These are phyloP conservation scores for Myiotriccus ornatus DNA, from an alignment of 2,797 vertebrate species.

Conservation along the genomic window DNA sequence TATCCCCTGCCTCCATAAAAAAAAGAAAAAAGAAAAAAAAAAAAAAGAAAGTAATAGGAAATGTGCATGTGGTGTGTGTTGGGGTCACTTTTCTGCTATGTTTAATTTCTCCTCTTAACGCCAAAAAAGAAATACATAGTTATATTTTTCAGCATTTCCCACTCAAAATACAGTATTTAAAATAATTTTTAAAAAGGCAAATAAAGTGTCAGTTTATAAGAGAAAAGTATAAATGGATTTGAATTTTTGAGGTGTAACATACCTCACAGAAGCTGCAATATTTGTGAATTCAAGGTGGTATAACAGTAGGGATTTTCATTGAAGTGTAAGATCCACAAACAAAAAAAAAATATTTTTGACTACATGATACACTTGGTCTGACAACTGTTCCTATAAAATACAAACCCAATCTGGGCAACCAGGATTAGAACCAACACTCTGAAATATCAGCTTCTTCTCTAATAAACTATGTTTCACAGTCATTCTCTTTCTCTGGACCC, in stretches of 20 bases:
- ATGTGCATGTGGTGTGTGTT: neutral
- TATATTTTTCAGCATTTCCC: neutral
- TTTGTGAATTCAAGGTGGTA: neutral
- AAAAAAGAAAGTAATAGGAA: neutral
- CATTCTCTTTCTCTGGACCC: neutral
- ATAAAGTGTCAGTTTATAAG: neutral
- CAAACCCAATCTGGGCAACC: neutral
- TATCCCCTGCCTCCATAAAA: neutral
- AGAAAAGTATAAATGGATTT: neutral
- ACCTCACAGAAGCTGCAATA: neutral
- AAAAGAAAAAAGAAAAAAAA: neutral
- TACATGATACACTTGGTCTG: neutral
- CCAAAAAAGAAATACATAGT: fast-evolving
- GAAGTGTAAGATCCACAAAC: neutral
- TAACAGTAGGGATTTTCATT: neutral
- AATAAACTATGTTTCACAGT: neutral
- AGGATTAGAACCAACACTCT: neutral
- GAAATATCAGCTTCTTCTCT: neutral
- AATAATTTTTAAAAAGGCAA: neutral
- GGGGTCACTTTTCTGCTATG: neutral
- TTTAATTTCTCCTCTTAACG: neutral
- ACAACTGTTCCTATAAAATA: neutral
- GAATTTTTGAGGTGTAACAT: neutral
- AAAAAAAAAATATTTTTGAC: neutral
- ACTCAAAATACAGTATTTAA: neutral